A percentile compares a stretch with the other conserved stretches of the same genome.
Conservation (phyloP, 1,140 invertebrate genomes). For the Drosophila sechellia region DNA sequence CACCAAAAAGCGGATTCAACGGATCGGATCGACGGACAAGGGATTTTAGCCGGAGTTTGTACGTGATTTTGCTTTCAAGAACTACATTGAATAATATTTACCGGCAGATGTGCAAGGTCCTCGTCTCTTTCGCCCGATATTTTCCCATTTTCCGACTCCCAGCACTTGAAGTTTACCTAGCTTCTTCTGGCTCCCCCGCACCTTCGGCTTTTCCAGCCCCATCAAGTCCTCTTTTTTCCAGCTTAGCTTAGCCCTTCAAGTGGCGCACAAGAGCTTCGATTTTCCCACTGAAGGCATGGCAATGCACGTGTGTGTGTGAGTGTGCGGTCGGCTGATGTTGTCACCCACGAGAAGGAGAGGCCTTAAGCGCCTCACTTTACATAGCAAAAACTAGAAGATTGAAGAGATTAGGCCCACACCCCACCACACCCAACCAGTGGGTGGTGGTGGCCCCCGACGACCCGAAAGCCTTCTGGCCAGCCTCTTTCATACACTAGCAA, state of each 20-base stretch:
- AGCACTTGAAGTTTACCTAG: conserved; percentile 57
- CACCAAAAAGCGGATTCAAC: conserved; percentile 1
- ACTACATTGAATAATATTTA: conserved; percentile 71
- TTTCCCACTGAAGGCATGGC: conserved; percentile 52
- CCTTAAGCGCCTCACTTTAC: conserved; percentile 72
- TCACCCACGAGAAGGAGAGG: conserved; percentile 36
- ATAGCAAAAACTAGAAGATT: conserved; percentile 78
- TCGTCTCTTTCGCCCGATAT: neutral
- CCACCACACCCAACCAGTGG: neutral
- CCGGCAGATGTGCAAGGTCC: conserved; percentile 39
- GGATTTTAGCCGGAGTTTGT: conserved; percentile 36
- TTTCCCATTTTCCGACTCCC: conserved; percentile 10
- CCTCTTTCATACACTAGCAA: conserved; percentile 4
- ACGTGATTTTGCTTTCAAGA: conserved; percentile 68
- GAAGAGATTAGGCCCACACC: conserved; percentile 59
- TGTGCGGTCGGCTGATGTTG: conserved; percentile 62
- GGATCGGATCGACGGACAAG: conserved; percentile 7
- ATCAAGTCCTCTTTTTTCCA: conserved; percentile 51
- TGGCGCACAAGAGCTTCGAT: conserved; percentile 69
- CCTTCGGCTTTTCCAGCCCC: conserved; percentile 12
- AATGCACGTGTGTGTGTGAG: neutral
- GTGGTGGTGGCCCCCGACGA: conserved; percentile 6
- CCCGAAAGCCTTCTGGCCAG: conserved; percentile 4
- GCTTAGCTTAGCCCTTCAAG: conserved; percentile 55
- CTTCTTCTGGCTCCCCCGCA: conserved; percentile 22